Percentiles rank a stretch among this genome's conserved stretches.
Evolutionary conservation across 2,888 invertebrate genomes (phyloP).

Genomic region (Ashinkailepas kermadecensis): DNA sequence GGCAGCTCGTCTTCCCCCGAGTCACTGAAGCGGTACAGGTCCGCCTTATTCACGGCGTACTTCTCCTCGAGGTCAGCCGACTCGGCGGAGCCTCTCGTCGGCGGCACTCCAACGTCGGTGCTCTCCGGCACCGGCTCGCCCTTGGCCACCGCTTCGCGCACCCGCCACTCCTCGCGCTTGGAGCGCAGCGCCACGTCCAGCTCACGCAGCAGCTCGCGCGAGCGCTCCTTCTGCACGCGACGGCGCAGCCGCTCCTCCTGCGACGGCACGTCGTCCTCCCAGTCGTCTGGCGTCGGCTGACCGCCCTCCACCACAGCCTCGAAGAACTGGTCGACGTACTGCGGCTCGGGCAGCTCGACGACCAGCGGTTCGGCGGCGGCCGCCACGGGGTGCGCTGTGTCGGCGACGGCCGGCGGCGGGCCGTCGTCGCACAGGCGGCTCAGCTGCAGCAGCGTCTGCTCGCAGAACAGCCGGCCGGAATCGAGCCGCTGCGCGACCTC

Average conservation of each 20-base stretch:
- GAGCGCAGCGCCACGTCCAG: background rate
- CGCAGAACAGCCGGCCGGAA: background rate
- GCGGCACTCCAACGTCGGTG: background rate
- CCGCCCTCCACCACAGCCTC: conserved; percentile 11
- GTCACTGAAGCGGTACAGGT: conserved; percentile 5
- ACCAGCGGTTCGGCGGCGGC: background rate
- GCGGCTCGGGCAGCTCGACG: background rate
- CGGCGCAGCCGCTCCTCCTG: background rate
- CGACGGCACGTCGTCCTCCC: background rate
- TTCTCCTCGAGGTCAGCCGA: background rate
- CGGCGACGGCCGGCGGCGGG: background rate
- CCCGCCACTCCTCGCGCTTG: background rate
- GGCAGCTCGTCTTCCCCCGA: background rate
- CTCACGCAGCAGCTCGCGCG: background rate
- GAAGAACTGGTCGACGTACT: conserved; percentile 8
- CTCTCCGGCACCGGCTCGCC: background rate
- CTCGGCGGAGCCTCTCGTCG: background rate
- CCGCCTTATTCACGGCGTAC: background rate
- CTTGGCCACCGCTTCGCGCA: background rate
- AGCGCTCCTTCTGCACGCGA: background rate
- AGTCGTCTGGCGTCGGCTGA: background rate
- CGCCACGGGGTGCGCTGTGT: background rate
- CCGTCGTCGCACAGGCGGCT: background rate
- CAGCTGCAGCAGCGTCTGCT: conserved; percentile 11
- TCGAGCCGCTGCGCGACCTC: background rate